These are phyloP conservation scores for Diplodus puntazzo DNA, from an alignment of 2,797 vertebrate species.

Conservation along the genomic window DNA sequence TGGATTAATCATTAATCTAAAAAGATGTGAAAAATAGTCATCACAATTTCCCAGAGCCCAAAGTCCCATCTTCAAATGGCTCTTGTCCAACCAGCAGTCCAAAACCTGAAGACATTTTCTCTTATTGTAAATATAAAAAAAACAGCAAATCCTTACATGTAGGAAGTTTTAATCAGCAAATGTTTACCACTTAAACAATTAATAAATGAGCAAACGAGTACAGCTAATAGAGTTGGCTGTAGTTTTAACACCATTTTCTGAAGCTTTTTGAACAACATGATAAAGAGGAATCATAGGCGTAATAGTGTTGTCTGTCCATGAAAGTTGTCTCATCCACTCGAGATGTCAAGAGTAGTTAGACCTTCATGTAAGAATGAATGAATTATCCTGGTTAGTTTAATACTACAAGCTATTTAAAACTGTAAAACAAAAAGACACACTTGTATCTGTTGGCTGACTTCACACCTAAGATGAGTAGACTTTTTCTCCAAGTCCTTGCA, in stretches of 20 bases:
- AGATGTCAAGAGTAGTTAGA: neutral
- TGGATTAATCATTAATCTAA: too few species aligned
- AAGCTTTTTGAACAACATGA: neutral
- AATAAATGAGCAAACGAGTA: too few species aligned
- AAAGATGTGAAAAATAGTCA: too few species aligned
- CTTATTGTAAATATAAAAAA: too few species aligned
- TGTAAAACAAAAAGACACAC: neutral
- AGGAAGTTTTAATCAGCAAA: too few species aligned
- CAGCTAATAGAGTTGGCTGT: too few species aligned
- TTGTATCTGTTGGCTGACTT: neutral
- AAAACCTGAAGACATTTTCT: too few species aligned
- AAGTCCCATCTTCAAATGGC: too few species aligned
- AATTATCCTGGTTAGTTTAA: neutral
- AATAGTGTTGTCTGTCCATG: neutral
- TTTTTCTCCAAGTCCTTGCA: conserved; percentile 18
- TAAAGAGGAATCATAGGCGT: neutral
- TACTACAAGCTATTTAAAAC: neutral
- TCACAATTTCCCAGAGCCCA: too few species aligned
- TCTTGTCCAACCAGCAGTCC: too few species aligned
- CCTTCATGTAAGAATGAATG: neutral
- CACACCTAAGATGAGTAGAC: neutral
- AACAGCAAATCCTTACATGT: too few species aligned
- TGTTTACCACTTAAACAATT: too few species aligned
- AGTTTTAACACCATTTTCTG: neutral
- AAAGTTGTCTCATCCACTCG: neutral